Evolutionary conservation across 2,888 invertebrate species (phyloP), one percentile per base, ranked within the genome.

Genomic region (Caenorhabditis panamensis): DNA sequence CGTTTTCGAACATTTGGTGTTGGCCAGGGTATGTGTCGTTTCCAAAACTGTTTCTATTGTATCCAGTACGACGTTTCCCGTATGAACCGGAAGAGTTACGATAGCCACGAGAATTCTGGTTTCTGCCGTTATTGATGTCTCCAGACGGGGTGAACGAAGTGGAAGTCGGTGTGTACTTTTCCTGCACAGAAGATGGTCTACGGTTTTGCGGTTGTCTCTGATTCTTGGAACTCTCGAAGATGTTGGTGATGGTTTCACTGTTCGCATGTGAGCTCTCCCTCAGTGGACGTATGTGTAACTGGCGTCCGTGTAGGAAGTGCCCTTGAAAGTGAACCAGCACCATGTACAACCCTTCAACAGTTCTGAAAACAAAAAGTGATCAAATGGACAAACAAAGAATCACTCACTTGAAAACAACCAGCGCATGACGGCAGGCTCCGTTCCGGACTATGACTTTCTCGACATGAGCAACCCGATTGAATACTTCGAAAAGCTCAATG

Each of bases 371-470:
- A 6, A 13, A 9, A 9, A 41, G 41, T 16, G 5, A 2, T 20
- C 18, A 47, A 18, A 5, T 47, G 2, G 1, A 20, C 18, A 18
- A 36, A 1, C 1, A 53, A 47, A 37, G 51, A n/a, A 9, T 11
- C 3, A 53, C 67, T 9, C 13, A 80, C 81, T 72, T 81, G 59
- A 81, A 81, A 11, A 81, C 81, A 18, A 81, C 59, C 9, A 81
- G 58, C 18, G 81, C 81, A 22, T 81, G 81, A 22, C 81, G 66
- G 26, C 44, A 18, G n/a, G 66, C 28, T 28, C 66, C 64, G 22
- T 67, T 81, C 3, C 81, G 44, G 11, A 81, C 71, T 20, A 81
- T 81, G 26, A 81, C 81, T 37, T 81, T 81, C 26, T 81, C 81
- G 11, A 77, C 81, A 51, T 81, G 81, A n/a, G 81, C 62, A 18